These are phyloP conservation scores for Tyrannus savana DNA, from an alignment of 2,113 vertebrate species.

Conservation along the genomic window DNA sequence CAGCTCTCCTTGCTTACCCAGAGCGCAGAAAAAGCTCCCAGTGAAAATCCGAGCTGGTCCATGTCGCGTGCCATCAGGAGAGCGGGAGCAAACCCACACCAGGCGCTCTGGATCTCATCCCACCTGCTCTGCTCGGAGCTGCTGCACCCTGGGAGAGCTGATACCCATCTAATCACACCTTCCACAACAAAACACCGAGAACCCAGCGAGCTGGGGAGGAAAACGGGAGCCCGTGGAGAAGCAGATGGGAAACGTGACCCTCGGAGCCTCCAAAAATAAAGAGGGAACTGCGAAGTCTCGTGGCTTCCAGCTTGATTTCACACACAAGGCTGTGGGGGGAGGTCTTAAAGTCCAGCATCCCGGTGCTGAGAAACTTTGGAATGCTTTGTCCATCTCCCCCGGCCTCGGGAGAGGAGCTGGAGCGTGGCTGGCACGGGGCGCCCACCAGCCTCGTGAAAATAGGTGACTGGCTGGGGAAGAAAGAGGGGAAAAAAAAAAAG, in stretches of 20 bases:
- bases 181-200: neutral
- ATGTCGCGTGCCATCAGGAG: neutral
- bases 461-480: slow-evolving; percentile 15
- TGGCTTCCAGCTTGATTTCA: neutral
- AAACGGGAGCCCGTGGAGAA: neutral
- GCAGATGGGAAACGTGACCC: neutral
- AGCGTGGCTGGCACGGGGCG: neutral
- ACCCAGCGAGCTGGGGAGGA: neutral
- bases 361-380: neutral
- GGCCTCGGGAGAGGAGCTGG: neutral
- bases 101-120: neutral
- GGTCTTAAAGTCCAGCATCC: neutral
- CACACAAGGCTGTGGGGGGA: neutral
- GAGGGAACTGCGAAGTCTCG: rapidly evolving
- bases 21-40: neutral
- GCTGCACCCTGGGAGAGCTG: neutral
- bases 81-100: neutral
- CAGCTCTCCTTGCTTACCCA: neutral
- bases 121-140: neutral
- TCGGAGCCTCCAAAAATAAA: neutral
- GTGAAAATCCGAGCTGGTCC: neutral
- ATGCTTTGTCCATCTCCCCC: neutral
- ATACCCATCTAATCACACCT: neutral
- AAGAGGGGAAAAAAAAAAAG: neutral
- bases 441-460: slow-evolving; percentile 3